A percentile compares a stretch with the other conserved stretches of the same genome.
phyloP scores from a whole-genome alignment of 2,113 vertebrate species.

The Tupaia chinensis region DNA sequence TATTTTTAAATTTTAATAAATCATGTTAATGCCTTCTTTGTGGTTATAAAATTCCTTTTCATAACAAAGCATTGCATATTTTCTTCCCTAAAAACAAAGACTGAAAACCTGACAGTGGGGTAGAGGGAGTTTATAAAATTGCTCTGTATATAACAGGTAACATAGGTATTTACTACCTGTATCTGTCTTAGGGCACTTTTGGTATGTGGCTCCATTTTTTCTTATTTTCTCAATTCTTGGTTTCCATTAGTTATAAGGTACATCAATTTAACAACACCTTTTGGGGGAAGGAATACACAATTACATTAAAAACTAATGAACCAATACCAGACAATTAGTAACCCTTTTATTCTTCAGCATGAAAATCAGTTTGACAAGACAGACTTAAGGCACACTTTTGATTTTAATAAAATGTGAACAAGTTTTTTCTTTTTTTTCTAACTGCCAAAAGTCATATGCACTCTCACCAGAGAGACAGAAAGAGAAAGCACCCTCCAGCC shows the following conservation, averaged over 20 bases:
- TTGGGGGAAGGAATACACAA: neutral
- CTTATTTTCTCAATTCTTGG: neutral
- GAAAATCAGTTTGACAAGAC: neutral
- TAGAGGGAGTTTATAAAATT: neutral
- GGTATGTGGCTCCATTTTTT: neutral
- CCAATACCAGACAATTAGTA: neutral
- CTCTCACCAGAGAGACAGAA: too few species aligned
- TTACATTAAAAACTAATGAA: neutral
- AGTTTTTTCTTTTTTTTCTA: too few species aligned
- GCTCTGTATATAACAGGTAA: neutral
- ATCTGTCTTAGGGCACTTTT: neutral
- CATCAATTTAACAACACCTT: neutral
- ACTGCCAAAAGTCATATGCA: too few species aligned
- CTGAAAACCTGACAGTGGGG: neutral
- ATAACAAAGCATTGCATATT: neutral
- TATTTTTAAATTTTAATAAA: slow-evolving; percentile 49
- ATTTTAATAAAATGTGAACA: too few species aligned
- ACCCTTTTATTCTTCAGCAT: neutral
- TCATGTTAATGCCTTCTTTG: neutral
- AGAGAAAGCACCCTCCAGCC: too few species aligned
- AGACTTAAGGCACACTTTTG: too few species aligned
- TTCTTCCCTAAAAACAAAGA: slow-evolving; percentile 42
- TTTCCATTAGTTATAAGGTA: neutral
- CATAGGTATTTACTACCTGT: neutral
- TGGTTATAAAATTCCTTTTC: neutral